Evolutionary conservation across 2,797 vertebrate species (phyloP).

Genomic region (Falco biarmicus): DNA sequence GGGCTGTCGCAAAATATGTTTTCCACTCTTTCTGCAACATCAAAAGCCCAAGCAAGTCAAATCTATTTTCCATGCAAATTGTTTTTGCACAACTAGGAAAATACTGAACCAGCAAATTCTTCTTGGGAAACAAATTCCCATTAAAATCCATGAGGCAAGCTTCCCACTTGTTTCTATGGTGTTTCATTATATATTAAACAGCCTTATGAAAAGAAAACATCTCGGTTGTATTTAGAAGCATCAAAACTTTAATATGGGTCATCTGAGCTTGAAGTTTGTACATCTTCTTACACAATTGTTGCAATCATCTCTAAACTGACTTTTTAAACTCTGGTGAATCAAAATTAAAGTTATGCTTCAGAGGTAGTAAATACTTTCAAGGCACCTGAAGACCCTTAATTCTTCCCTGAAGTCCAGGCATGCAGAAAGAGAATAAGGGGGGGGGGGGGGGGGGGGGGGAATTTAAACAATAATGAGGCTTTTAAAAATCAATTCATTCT

Average conservation of each 20-base stretch:
- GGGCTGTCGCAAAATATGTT: neutral
- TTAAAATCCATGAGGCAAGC: constrained; percentile 61
- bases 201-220: constrained; percentile 2
- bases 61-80: constrained; percentile 42
- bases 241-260: neutral
- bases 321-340: constrained; percentile 22
- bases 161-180: constrained; percentile 36
- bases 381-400: neutral
- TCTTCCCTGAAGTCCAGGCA: neutral
- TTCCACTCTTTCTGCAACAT: neutral
- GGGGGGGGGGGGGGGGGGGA: rapidly evolving
- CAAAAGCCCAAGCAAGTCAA: constrained; percentile 20
- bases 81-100: constrained; percentile 37
- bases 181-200: constrained; percentile 22
- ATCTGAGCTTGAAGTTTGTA: neutral
- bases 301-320: neutral
- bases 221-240: constrained; percentile 15
- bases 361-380: neutral
- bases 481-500: constrained; percentile 28
- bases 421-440: neutral
- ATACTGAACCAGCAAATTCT: constrained; percentile 30
- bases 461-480: neutral
- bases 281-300: neutral
- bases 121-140: constrained; percentile 43
- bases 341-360: neutral